phyloP scores from a whole-genome alignment of 2,888 invertebrate genomes.

The Chrysolina americana region DNA sequence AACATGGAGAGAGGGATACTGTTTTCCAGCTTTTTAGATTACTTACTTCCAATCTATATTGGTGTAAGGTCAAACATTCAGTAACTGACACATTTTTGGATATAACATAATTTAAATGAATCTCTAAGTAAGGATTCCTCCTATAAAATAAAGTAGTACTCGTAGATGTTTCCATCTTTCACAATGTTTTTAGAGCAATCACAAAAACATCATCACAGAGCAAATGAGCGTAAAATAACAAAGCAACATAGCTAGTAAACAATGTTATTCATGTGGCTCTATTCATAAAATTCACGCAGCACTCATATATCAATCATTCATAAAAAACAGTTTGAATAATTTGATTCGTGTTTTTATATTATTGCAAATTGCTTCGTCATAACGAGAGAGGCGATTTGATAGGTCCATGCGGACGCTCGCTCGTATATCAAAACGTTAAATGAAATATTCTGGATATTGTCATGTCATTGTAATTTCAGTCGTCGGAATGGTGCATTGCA shows the following conservation, averaged over 20 bases:
- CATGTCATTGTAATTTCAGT: conserved; percentile 24
- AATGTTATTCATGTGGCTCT: background rate
- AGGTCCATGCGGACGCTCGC: background rate
- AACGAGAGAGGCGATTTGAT: background rate
- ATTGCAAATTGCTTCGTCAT: conserved; percentile 13
- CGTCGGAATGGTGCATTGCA: conserved; percentile 31
- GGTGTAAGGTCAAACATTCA: too few relatives aligned
- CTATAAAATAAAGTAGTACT: too few relatives aligned
- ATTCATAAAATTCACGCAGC: background rate
- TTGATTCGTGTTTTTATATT: conserved; percentile 10
- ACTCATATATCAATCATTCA: background rate
- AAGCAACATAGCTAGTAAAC: background rate
- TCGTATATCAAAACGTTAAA: conserved; percentile 16
- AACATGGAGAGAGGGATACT: too few relatives aligned
- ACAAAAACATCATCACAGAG: too few relatives aligned
- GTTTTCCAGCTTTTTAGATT: too few relatives aligned
- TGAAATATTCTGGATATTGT: conserved; percentile 40
- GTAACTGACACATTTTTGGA: too few relatives aligned
- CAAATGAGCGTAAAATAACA: background rate
- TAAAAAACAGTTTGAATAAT: background rate
- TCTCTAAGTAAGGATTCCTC: too few relatives aligned
- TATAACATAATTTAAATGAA: too few relatives aligned
- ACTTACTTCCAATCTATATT: too few relatives aligned
- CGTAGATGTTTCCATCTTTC: too few relatives aligned
- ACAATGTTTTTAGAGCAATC: too few relatives aligned